Base-by-base conservation (phyloP, 2,888 invertebrate genomes). In the Acleris emargana region DNA sequence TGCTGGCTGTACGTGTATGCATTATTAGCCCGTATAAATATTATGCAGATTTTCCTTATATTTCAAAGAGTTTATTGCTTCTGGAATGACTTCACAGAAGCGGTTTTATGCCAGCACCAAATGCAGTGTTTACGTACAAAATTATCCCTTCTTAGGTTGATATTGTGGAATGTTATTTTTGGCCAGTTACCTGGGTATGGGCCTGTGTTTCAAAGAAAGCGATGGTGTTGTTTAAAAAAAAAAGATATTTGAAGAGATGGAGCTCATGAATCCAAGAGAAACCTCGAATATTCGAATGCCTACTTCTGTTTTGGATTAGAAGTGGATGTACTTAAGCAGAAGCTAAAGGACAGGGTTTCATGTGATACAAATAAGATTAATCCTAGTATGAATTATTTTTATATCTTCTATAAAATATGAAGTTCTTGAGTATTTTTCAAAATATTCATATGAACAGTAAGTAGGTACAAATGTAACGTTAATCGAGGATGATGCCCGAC, bases 401-500 rank as follows among this genome's bases (percentile, higher is more conserved):
- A 32, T 32, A 11, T 11, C 32, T 7, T 32, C 9, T 7, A 32
- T 9, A 5, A 5, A 28, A 28, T 28, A 11, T 13, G 32, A 38
- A 11, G 1, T 9, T 38, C 11, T 11, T 38, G 11, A 11, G 32
- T 38, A 38, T 11, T 11, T 38, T 22, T 6, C 17, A 11, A 47
- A 57, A 57, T 45, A 47, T 38, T 49, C 16, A 2, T 57, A 51
- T 66, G 57, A 60, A 22, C 51, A 47, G 62, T n/a, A n/a, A n/a
- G n/a, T n/a, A n/a, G n/a, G n/a, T 64, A 71, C 68, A 60, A 70
- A 76, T 72, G 73, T 72, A 71, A 69, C 70, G 76, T 74, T 82
- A 78, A 84, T 81, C 77, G 75, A 76, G 64, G 69, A 82, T 84
- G 78, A 83, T 81, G 78, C 78, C 70, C 73, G 80, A 83, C 87